A percentile compares a stretch with the other conserved stretches of the same genome.
phyloP scores from a whole-genome alignment of 2,797 vertebrate species.

The Columba guinea region DNA sequence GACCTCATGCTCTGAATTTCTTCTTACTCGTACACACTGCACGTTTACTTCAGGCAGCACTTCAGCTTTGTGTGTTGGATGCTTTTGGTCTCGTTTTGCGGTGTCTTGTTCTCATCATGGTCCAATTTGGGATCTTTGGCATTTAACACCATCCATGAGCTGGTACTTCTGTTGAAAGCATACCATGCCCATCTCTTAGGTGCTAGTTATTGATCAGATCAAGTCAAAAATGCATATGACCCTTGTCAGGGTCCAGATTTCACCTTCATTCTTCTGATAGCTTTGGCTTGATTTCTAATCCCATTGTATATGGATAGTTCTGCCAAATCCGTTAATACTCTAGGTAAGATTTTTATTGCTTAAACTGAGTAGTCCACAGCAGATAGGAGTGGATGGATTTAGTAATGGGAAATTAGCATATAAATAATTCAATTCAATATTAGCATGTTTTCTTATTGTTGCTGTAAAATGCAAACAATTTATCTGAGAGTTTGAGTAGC shows the following conservation, averaged over 20 bases:
- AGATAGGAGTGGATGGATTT: background rate
- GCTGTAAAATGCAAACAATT: background rate
- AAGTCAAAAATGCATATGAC: accelerated
- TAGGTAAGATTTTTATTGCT: background rate
- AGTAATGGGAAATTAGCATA: background rate
- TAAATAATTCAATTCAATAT: background rate
- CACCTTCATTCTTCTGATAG: background rate
- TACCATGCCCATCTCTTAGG: background rate
- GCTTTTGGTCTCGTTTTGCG: background rate
- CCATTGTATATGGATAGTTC: background rate
- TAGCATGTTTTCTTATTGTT: background rate
- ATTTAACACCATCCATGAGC: background rate
- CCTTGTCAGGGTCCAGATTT: background rate
- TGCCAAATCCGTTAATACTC: background rate
- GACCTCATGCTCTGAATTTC: background rate
- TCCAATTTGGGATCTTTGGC: background rate
- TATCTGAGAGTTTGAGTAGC: background rate
- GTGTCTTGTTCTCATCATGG: background rate
- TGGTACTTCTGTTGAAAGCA: background rate
- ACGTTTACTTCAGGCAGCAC: background rate
- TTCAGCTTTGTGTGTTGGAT: background rate
- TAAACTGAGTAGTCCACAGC: background rate
- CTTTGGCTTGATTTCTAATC: background rate
- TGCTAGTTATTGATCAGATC: background rate
- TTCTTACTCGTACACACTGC: background rate